These are phyloP conservation scores for Argentina silus DNA, from an alignment of 2,797 vertebrate genomes.

Conservation along the genomic window DNA sequence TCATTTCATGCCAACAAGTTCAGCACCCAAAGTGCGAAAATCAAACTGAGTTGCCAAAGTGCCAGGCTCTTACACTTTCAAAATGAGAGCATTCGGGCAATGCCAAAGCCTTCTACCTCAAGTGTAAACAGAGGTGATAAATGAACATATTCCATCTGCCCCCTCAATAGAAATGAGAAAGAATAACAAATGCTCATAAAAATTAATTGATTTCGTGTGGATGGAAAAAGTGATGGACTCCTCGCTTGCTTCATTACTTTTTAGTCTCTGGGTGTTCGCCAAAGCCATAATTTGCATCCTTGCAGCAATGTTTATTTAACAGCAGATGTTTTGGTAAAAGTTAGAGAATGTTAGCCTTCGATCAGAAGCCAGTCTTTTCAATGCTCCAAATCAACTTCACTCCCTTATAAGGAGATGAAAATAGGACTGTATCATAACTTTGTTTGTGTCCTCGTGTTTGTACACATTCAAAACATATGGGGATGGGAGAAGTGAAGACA, in stretches of 20 bases:
- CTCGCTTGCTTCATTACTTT: conserved; percentile 45
- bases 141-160: conserved; percentile 47
- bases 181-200: conserved; percentile 57
- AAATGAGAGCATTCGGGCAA: conserved; percentile 26
- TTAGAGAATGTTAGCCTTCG: conserved; percentile 3
- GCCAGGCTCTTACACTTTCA: conserved; percentile 32
- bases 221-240: conserved; percentile 68
- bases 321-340: conserved; percentile 55
- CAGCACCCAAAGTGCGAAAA: conserved; percentile 31
- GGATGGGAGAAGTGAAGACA: conserved; percentile 21
- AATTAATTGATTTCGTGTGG: conserved; percentile 63
- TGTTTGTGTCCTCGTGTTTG: conserved; percentile 41
- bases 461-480: conserved; percentile 52
- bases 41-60: conserved; percentile 4
- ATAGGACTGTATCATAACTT: conserved; percentile 17
- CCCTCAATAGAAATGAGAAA: conserved; percentile 42
- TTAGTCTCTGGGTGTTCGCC: conserved; percentile 42
- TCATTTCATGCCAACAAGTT: conserved; percentile 4
- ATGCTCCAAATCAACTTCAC: conserved; percentile 24
- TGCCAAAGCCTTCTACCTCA: conserved; percentile 37
- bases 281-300: conserved; percentile 60
- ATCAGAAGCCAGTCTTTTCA: not conserved
- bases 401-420: conserved; percentile 25
- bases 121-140: conserved; percentile 62
- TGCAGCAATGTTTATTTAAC: conserved; percentile 58